Conservation (phyloP, 1,140 invertebrate species). For the Glomeris maerens region DNA sequence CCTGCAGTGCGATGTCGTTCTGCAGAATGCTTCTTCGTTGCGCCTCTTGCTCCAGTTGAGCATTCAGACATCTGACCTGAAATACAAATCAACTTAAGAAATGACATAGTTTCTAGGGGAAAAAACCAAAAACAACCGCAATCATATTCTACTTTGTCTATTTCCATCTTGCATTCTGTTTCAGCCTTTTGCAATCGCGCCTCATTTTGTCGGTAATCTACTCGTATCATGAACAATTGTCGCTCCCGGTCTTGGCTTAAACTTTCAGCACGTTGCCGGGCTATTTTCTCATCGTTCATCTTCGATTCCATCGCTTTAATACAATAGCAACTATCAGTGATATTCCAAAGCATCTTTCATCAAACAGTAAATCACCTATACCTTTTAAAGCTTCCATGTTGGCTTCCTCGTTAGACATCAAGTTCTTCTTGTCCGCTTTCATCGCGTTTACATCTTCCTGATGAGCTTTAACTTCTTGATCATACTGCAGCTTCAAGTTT, state of each 20-base stretch:
- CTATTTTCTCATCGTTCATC: constrained; percentile 73
- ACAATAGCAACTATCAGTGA: background rate
- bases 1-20: constrained; percentile 52
- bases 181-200: constrained; percentile 77
- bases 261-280: constrained; percentile 65
- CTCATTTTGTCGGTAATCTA: constrained; percentile 83
- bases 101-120: background rate
- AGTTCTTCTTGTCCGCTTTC: constrained; percentile 45
- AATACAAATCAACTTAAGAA: too few species aligned
- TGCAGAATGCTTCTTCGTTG: constrained; percentile 55
- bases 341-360: background rate
- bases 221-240: constrained; percentile 81
- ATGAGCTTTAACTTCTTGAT: constrained; percentile 75
- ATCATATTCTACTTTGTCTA: constrained; percentile 51
- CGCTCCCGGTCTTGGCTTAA: constrained; percentile 78
- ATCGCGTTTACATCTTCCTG: constrained; percentile 45
- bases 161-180: constrained; percentile 71
- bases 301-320: constrained; percentile 69
- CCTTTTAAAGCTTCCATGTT: constrained; percentile 80
- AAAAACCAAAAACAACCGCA: constrained; percentile 11
- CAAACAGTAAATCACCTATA: constrained; percentile 28
- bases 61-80: constrained; percentile 53
- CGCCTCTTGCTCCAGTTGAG: constrained; percentile 78
- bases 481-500: constrained; percentile 66
- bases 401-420: constrained; percentile 68